Percentiles rank a stretch among this genome's conserved stretches.
Evolutionary conservation across 2,113 vertebrate genomes (phyloP).

Genomic region (Cyanoramphus novaezelandiae): DNA sequence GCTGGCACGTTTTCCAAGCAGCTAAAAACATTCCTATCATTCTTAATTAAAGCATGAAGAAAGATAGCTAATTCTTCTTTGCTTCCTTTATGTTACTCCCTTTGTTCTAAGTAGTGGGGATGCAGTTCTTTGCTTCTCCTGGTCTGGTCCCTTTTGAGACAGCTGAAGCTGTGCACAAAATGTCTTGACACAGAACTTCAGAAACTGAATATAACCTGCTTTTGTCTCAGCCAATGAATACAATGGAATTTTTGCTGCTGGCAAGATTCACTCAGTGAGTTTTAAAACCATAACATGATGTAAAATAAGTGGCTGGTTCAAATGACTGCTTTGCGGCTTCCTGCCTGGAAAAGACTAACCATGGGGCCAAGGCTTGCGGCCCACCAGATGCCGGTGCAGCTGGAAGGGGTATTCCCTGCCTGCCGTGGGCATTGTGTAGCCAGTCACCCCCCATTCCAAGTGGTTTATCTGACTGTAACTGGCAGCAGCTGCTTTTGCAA

Average conservation of each 20-base stretch:
- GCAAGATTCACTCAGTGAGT: neutral
- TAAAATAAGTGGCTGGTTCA: neutral
- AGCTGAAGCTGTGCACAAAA: neutral
- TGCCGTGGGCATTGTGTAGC: rapidly evolving
- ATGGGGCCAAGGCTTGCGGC: neutral
- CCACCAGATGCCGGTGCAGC: neutral
- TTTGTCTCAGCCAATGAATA: neutral
- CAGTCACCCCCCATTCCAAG: neutral
- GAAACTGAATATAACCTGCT: neutral
- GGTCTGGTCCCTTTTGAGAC: neutral
- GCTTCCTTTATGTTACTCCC: neutral
- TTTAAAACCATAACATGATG: neutral
- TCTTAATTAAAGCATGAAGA: neutral
- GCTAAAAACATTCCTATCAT: neutral
- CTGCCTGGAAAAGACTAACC: neutral
- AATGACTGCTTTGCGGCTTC: neutral
- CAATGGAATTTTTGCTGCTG: neutral
- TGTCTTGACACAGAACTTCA: neutral
- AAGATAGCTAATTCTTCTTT: neutral
- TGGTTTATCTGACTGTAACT: neutral
- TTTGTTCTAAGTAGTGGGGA: neutral
- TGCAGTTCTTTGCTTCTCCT: neutral
- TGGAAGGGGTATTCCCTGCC: neutral
- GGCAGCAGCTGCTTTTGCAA: neutral
- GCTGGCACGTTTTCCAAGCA: neutral